Conservation (phyloP, 2,797 vertebrate species). For the Pangasius mekongensis region DNA sequence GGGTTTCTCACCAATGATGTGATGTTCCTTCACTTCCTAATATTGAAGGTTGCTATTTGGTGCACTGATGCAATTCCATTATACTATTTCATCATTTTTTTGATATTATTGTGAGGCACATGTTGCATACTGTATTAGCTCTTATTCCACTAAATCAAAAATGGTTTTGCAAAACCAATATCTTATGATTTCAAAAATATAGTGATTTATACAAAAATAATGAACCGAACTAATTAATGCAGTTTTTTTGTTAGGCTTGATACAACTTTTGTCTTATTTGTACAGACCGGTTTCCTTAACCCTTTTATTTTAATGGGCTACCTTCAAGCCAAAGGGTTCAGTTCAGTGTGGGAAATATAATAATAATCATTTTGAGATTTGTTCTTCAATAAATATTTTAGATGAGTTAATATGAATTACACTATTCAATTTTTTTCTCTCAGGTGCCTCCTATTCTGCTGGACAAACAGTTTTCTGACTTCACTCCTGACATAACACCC, state of each 20-base stretch:
- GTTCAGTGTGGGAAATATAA: neutral
- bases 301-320: neutral
- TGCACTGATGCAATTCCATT: neutral
- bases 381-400: neutral
- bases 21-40: neutral
- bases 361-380: neutral
- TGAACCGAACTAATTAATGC: neutral
- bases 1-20: neutral
- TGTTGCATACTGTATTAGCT: neutral
- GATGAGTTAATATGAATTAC: neutral
- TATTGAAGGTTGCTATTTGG: neutral
- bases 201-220: neutral
- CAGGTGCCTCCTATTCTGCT: conserved; percentile 95
- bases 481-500: conserved; percentile 96
- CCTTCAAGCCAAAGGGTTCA: neutral
- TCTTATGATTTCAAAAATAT: neutral
- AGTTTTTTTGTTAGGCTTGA: neutral
- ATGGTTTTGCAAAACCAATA: neutral
- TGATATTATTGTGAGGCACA: neutral
- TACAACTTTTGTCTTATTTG: neutral
- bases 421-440: neutral
- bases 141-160: neutral
- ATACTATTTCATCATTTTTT: neutral
- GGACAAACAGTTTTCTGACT: conserved; percentile 98
- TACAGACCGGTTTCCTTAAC: neutral